Evolutionary conservation across 1,140 invertebrate genomes (phyloP).

Genomic region (Diachasmimorpha longicaudata): DNA sequence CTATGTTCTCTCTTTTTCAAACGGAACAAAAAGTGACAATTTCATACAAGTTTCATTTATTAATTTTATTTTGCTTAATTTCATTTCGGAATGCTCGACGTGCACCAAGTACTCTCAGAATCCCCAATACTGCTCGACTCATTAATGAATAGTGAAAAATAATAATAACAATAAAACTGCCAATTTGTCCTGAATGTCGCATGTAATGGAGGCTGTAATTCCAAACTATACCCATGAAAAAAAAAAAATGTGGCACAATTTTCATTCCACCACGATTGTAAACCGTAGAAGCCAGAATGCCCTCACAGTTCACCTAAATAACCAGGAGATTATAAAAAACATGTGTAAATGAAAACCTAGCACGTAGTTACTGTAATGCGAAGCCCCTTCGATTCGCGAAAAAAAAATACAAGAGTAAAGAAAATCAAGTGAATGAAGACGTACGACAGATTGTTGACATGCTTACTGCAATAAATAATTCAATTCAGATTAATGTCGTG

Average conservation of each 20-base stretch:
- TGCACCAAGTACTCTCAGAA: slow-evolving; percentile 3
- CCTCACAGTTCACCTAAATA: background rate
- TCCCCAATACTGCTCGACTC: background rate
- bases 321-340: background rate
- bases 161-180: background rate
- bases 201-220: background rate
- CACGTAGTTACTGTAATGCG: slow-evolving; percentile 17
- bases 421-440: background rate
- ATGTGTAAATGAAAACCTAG: background rate
- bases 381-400: background rate
- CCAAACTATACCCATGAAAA: background rate
- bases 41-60: no score
- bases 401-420: background rate
- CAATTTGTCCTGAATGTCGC: slow-evolving; percentile 10
- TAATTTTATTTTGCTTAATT: no score
- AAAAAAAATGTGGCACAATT: slow-evolving; percentile 12
- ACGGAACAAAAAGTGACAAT: no score
- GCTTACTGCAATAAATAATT: slow-evolving; percentile 27
- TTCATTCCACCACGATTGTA: background rate
- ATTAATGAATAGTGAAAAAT: background rate
- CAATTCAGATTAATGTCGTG: slow-evolving; percentile 19
- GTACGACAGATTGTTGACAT: slow-evolving; percentile 18
- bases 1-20: no score
- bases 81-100: no score
- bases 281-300: slow-evolving; percentile 19